Conservation (phyloP, 1,140 invertebrate genomes). For the Ceratitis capitata region DNA sequence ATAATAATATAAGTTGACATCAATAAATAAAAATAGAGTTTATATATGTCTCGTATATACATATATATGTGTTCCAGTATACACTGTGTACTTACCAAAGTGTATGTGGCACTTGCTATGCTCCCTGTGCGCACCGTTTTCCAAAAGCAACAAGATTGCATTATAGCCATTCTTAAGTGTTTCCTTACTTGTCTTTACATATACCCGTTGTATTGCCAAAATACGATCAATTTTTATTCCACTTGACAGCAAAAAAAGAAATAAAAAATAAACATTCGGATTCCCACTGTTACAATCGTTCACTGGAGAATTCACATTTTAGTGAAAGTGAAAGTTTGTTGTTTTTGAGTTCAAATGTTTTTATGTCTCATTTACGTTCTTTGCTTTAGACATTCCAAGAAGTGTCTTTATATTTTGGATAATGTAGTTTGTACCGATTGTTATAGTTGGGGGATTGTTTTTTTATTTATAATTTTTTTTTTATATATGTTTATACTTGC, state of each 20-base stretch:
- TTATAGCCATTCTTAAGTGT: constrained; percentile 73
- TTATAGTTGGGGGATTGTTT: too few species aligned
- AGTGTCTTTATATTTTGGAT: too few species aligned
- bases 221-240: neutral
- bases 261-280: too few species aligned
- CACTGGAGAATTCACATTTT: neutral
- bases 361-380: too few species aligned
- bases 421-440: neutral
- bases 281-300: neutral
- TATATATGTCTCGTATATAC: neutral
- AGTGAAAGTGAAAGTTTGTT: neutral
- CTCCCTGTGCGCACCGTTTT: constrained; percentile 79
- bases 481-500: too few species aligned
- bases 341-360: too few species aligned
- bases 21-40: neutral
- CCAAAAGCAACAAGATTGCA: constrained; percentile 86
- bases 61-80: neutral
- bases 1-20: neutral
- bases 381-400: neutral
- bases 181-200: neutral
- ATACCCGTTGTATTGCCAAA: neutral
- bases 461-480: too few species aligned
- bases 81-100: constrained; percentile 72
- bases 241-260: neutral
- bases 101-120: constrained; percentile 80